Percentiles rank a stretch among this genome's conserved stretches.
phyloP scores from a whole-genome alignment of 2,797 vertebrate genomes.

The Melanotaenia parkinsoni region DNA sequence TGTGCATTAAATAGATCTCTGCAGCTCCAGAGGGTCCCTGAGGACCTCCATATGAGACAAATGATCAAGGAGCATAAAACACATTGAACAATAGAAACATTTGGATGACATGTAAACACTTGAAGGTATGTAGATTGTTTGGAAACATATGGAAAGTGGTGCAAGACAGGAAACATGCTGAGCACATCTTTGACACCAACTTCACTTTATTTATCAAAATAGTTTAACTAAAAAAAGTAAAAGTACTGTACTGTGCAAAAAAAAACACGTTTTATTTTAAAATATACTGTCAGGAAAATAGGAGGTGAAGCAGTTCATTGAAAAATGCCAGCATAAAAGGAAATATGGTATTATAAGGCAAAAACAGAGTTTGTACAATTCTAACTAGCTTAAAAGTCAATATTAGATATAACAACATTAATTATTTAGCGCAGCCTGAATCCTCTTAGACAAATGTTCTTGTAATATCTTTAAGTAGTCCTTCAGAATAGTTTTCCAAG shows the following conservation, averaged over 20 bases:
- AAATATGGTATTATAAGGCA: no score
- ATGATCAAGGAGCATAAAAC: conserved; percentile 9
- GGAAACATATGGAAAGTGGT: conserved; percentile 16
- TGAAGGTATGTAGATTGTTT: background rate
- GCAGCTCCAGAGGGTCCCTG: conserved; percentile 31
- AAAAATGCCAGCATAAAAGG: no score
- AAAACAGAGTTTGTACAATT: background rate
- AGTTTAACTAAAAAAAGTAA: background rate
- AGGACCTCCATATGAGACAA: conserved; percentile 27
- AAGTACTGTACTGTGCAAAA: no score
- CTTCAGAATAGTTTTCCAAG: background rate
- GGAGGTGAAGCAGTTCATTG: no score
- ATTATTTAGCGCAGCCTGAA: background rate
- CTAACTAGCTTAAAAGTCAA: background rate
- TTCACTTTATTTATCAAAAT: background rate
- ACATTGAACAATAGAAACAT: background rate
- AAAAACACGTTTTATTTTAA: no score
- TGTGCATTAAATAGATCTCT: conserved; percentile 62
- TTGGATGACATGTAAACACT: background rate
- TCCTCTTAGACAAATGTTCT: background rate
- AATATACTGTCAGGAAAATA: no score
- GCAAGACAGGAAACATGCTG: background rate
- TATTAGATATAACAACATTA: background rate
- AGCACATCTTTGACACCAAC: background rate
- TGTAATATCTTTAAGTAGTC: background rate